Base-by-base conservation (phyloP, 2,113 vertebrate genomes). In the Gallinago jamesoni region DNA sequence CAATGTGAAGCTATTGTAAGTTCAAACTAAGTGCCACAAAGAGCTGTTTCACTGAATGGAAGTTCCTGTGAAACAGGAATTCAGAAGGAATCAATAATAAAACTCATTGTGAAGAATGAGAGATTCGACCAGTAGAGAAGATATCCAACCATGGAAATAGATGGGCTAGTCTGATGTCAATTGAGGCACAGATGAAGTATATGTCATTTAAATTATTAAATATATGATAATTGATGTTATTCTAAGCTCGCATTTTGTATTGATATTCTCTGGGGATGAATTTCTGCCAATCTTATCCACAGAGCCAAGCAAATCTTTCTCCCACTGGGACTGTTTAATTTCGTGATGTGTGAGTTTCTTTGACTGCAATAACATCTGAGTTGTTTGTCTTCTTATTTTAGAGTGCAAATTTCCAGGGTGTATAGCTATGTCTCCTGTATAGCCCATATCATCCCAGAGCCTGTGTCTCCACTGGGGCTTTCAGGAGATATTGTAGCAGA, bases 321-420 rank as follows among this genome's bases (percentile, higher is more conserved):
- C 50, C 59, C 67, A 24, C 24, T 55, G 82, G 35, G 63, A 73
- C 33, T n/a, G 20, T 37, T 84, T 55, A 41, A 73, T 76, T 94
- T 92, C 84, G 37, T 50, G 25, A 78, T 56, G 57, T 64, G 33
- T 8, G 45, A 83, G 52, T 69, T 87, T 76, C 75, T 92, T 94
- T 41, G 31, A 50, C 70, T 95, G 75, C 30, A 89, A 56, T 68
- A 93, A 80, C n/a, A 85, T 80, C 35, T 7, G 23, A 83, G 25
- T 77, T 79, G 35, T 90, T 93, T 94, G 33, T 89, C 73, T 90
- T 95, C 33, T 77, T 72, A 64, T 78, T 89, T 81, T 48, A 87
- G 52, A 45, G 28, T 53, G 7, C 30, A 83, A 66, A 30, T 12
- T 83, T 87, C 25, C 48, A 50, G 50, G 12, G 55, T 45, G 4